phyloP scores from a whole-genome alignment of 2,888 invertebrate species.

The Lamellibrachia columna region DNA sequence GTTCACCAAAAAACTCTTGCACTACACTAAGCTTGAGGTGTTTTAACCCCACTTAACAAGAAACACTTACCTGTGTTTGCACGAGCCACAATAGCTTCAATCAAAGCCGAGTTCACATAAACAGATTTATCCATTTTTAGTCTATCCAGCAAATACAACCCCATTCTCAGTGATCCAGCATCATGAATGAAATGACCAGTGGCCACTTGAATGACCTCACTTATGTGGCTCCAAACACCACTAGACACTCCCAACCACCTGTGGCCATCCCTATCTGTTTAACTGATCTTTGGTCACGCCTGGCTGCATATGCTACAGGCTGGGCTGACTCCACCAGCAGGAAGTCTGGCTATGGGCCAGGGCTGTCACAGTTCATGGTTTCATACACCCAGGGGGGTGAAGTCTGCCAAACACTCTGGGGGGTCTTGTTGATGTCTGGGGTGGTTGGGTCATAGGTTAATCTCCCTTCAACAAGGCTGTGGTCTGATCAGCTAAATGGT shows the following conservation, averaged over 20 bases:
- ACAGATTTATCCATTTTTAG: constrained; percentile 8
- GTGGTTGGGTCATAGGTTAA: background rate
- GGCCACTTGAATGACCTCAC: background rate
- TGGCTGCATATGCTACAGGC: background rate
- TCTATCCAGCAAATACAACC: background rate
- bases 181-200: constrained; percentile 6
- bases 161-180: background rate
- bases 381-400: background rate
- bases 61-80: background rate
- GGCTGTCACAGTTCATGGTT: background rate
- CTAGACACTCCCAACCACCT: background rate
- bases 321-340: background rate
- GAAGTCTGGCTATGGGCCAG: background rate
- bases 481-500: background rate
- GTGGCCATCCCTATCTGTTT: background rate
- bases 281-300: background rate
- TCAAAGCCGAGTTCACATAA: background rate
- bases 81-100: background rate
- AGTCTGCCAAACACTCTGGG: background rate
- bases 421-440: constrained; percentile 8
- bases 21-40: background rate
- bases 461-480: background rate
- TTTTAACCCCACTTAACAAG: background rate
- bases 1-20: background rate
- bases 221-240: background rate